These are phyloP conservation scores for Lithobius niger DNA, from an alignment of 1,140 invertebrate genomes.

Conservation along the genomic window DNA sequence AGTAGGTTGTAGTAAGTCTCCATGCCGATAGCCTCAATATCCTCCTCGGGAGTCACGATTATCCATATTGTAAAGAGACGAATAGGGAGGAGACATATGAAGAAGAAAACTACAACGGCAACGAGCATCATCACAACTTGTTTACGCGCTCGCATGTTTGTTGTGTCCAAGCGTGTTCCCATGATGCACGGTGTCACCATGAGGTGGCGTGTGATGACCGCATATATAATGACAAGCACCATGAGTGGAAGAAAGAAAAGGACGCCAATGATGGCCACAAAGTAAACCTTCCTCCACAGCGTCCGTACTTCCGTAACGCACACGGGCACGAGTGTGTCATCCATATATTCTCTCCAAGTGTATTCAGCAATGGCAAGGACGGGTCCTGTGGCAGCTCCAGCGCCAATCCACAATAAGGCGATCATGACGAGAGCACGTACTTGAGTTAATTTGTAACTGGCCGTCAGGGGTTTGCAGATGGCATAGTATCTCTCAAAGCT, in stretches of 20 bases:
- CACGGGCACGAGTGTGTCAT: slow-evolving; percentile 50
- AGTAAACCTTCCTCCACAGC: slow-evolving; percentile 59
- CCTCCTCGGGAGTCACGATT: slow-evolving; percentile 52
- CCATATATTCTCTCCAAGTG: slow-evolving; percentile 46
- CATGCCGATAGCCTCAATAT: slow-evolving; percentile 48
- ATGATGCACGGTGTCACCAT: slow-evolving; percentile 50
- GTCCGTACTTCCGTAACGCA: slow-evolving; percentile 58
- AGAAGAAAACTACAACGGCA: slow-evolving; percentile 79
- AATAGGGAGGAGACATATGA: slow-evolving; percentile 76
- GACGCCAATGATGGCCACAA: slow-evolving; percentile 56
- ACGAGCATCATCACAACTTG: slow-evolving; percentile 73
- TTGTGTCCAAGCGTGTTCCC: background rate
- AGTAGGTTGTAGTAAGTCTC: slow-evolving; percentile 70
- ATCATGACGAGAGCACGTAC: slow-evolving; percentile 69
- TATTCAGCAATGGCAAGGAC: slow-evolving; percentile 60
- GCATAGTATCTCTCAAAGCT: slow-evolving; percentile 88
- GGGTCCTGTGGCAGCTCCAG: slow-evolving; percentile 69
- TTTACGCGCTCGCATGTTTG: slow-evolving; percentile 22
- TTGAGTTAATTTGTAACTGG: slow-evolving; percentile 80
- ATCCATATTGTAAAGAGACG: slow-evolving; percentile 71
- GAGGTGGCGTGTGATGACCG: slow-evolving; percentile 64
- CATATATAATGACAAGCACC: slow-evolving; percentile 64
- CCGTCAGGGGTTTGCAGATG: slow-evolving; percentile 79
- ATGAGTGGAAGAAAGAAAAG: slow-evolving; percentile 73
- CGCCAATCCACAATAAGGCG: slow-evolving; percentile 65